Base-by-base conservation (phyloP, 2,888 invertebrate genomes). In the Heteromyza rotundicornis region DNA sequence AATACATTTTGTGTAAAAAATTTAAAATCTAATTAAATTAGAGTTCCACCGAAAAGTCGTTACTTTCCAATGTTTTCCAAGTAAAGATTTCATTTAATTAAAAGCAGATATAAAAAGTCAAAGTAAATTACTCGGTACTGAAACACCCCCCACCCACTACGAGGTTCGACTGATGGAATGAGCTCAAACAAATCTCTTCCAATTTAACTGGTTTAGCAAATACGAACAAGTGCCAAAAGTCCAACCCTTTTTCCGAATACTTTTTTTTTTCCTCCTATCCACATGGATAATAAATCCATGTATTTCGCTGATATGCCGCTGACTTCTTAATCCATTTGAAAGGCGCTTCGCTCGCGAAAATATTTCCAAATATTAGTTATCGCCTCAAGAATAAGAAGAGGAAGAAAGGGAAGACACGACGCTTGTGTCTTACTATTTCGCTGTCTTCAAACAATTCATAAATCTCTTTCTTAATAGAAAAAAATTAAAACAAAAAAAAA, bases 281-380 rank as follows among this genome's bases (percentile, higher is more conserved):
- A 24, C 27, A 57, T 35, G 62, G 51, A 66, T 61, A 60, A 68
- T 66, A 66, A 66, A 68, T 65, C 62, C 63, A n/a, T n/a, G 57
- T 62, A 63, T 62, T 54, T 59, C 69, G 76, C 70, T 76, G 77
- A 80, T 78, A 80, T 79, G 75, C 78, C 80, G 78, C 80, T 80
- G 80, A 66, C 70, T 76, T 67, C 64, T 62, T 47, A 62, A 57
- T 40, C 61, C 40, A 47, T 17, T 47, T 47, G 19, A 5, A 47
- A 47, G 17, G 19, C 19, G 20, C 20, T 17, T 5, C 5, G 20
- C 17, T 17, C 47, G 47, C 17, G 47, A 47, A 40, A 27, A 10
- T 7, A 27, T 3, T 5, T 40, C n/a, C 47, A 19, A 17, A 66
- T 67, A 72, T 71, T 76, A 75, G 74, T 74, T 74, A 74, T 74